Evolutionary conservation across 64 coral and sea anemone genomes (phyloP).

Genomic region (Montipora foliosa): DNA sequence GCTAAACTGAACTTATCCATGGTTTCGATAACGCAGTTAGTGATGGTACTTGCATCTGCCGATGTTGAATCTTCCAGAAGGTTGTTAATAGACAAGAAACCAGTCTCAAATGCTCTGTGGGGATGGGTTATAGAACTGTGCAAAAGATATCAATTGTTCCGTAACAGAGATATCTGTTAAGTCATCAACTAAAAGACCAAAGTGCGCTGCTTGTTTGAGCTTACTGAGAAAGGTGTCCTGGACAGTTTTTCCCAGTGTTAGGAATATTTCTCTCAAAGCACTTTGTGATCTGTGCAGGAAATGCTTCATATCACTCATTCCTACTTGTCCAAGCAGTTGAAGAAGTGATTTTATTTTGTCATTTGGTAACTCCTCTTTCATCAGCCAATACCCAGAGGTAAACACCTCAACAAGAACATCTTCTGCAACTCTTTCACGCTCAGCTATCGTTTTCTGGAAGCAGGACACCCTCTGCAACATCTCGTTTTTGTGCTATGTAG

Average conservation of each 20-base stretch:
- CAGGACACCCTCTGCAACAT: constrained; percentile 35
- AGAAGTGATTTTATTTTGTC: constrained; percentile 20
- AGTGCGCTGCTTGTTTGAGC: not conserved
- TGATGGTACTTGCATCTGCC: constrained; percentile 10
- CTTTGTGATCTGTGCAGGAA: constrained; percentile 56
- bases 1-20: constrained; percentile 16
- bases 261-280: constrained; percentile 59
- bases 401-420: constrained; percentile 21
- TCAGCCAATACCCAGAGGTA: constrained; percentile 6
- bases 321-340: not conserved
- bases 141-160: constrained; percentile 32
- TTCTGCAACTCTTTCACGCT: constrained; percentile 15
- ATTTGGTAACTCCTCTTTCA: constrained; percentile 21
- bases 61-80: constrained; percentile 24
- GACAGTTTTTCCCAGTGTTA: constrained; percentile 27
- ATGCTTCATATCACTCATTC: constrained; percentile 32
- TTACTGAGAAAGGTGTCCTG: not conserved
- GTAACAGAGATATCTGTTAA: constrained; percentile 18
- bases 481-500: not conserved
- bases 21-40: constrained; percentile 36
- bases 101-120: not conserved
- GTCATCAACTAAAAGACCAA: constrained; percentile 48
- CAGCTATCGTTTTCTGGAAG: not conserved
- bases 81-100: constrained; percentile 28
- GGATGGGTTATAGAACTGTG: constrained; percentile 8